Conservation (phyloP, 1,140 invertebrate genomes). For the Heliconius eleuchia region DNA sequence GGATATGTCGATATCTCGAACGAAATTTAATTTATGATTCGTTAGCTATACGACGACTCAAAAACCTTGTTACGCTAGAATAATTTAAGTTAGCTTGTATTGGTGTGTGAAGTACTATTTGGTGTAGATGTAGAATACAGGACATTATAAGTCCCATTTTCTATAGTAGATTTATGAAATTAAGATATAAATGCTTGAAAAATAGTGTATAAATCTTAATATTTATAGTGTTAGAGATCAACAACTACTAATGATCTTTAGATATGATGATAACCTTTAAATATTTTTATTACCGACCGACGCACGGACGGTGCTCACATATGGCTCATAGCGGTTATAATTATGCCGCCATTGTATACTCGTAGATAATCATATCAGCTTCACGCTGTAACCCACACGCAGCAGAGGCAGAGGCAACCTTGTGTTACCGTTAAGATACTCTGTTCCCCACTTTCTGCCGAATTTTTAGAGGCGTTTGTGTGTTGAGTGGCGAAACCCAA, state of each 20-base stretch:
- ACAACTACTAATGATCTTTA: too few species aligned
- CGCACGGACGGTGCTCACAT: not conserved
- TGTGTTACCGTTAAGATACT: too few species aligned
- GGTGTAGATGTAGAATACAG: too few species aligned
- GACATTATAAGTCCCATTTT: not conserved
- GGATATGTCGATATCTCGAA: slow-evolving; percentile 46
- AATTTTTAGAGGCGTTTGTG: too few species aligned
- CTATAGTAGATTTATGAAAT: not conserved
- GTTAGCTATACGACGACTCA: slow-evolving; percentile 14
- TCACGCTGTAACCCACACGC: too few species aligned
- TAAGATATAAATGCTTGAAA: not conserved
- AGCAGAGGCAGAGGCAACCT: too few species aligned
- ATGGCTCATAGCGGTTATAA: slow-evolving; percentile 9
- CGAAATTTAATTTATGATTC: slow-evolving; percentile 38
- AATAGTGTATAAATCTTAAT: not conserved
- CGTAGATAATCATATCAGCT: too few species aligned
- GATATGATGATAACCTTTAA: not conserved
- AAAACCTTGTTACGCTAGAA: not conserved
- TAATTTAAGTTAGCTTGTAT: not conserved
- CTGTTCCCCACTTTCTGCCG: too few species aligned
- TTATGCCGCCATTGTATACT: slow-evolving; percentile 15
- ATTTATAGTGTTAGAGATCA: not conserved
- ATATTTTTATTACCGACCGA: not conserved
- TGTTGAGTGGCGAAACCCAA: too few species aligned
- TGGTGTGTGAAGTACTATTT: not conserved